Conservation (phyloP, 2,888 invertebrate species). For the Oegoconia quadripuncta region DNA sequence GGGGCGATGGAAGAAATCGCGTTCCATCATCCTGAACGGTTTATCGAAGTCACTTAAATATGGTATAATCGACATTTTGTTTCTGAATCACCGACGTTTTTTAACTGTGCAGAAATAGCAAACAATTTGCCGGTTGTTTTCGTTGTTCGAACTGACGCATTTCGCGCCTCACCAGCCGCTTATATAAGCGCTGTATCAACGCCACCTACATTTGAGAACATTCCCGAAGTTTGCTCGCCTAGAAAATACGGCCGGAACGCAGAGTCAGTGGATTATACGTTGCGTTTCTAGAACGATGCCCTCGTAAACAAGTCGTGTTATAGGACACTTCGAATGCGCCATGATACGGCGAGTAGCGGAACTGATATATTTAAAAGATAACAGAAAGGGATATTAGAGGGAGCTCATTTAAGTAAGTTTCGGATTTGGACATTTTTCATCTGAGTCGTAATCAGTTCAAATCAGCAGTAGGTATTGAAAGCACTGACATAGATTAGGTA, state of each 20-base stretch:
- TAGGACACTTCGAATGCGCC: constrained; percentile 23
- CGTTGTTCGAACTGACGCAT: constrained; percentile 17
- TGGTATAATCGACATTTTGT: constrained; percentile 53
- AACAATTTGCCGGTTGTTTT: too few species aligned
- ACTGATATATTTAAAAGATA: too few species aligned
- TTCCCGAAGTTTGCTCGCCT: constrained; percentile 10
- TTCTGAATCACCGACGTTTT: too few species aligned
- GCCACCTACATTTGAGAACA: constrained; percentile 47
- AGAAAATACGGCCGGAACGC: constrained; percentile 16
- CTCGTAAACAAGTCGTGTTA: constrained; percentile 2
- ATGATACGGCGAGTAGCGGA: constrained; percentile 41
- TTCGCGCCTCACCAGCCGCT: constrained; percentile 13
- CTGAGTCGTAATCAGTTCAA: too few species aligned
- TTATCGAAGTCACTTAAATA: constrained; percentile 47
- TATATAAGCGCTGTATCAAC: constrained; percentile 35
- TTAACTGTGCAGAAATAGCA: too few species aligned
- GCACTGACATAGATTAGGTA: too few species aligned
- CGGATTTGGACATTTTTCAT: too few species aligned
- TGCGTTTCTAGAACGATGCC: constrained; percentile 13
- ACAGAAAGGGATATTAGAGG: too few species aligned
- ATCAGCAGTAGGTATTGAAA: not conserved
- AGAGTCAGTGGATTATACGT: not conserved
- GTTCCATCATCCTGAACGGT: constrained; percentile 57
- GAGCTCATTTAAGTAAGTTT: too few species aligned
- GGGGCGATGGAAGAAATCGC: constrained; percentile 44